phyloP scores from a whole-genome alignment of 2,888 invertebrate species.

The Caenorhabditis uteleia region DNA sequence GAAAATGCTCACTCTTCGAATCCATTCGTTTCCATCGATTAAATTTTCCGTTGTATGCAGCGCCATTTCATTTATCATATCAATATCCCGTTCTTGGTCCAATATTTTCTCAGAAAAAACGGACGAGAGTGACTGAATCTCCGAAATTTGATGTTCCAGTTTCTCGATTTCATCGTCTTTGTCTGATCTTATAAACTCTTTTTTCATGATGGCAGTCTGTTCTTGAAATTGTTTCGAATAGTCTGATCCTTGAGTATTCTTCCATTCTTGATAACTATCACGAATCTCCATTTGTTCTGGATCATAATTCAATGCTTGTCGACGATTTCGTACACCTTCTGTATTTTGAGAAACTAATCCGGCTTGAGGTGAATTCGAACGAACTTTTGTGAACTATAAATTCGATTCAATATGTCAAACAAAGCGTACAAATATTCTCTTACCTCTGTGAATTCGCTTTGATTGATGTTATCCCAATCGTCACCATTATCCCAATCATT shows the following conservation, averaged over 20 bases:
- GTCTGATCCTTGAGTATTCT: conserved; percentile 14
- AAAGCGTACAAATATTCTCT: too few relatives aligned
- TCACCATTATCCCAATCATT: conserved; percentile 11
- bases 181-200: conserved; percentile 25
- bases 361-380: conserved; percentile 2
- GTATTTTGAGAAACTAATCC: conserved; percentile 3
- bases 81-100: conserved; percentile 82
- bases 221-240: conserved; percentile 18
- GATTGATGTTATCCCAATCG: conserved; percentile 25
- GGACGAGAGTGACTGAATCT: conserved; percentile 92
- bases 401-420: too few relatives aligned
- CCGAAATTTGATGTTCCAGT: conserved; percentile 81
- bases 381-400: too few relatives aligned
- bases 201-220: conserved; percentile 16
- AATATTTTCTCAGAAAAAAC: conserved; percentile 87
- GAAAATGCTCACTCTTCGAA: conserved; percentile 86
- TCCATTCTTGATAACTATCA: conserved; percentile 28
- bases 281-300: conserved; percentile 12
- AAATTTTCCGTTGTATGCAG: conserved; percentile 93
- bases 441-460: conserved; percentile 8
- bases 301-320: neutral
- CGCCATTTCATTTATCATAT: conserved; percentile 85
- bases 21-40: conserved; percentile 93
- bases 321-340: neutral
- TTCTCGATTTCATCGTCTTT: conserved; percentile 50